Evolutionary conservation across 1,140 invertebrate species (phyloP).

Genomic region (Galendromus occidentalis): DNA sequence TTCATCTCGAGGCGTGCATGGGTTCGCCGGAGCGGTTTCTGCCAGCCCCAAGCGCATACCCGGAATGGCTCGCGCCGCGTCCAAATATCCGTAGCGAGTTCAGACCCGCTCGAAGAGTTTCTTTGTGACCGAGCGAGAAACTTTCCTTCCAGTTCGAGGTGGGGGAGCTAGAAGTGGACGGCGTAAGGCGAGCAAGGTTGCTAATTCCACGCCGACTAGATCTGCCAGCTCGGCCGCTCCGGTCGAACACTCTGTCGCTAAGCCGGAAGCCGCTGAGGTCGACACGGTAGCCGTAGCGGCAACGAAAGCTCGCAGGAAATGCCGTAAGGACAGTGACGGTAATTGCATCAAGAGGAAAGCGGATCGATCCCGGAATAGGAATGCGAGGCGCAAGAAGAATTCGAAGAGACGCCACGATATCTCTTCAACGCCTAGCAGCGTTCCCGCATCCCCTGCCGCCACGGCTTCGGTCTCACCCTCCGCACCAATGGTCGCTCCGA

Average conservation of each 20-base stretch:
- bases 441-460: no score
- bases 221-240: background rate
- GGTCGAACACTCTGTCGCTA: background rate
- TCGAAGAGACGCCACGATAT: no score
- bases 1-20: no score
- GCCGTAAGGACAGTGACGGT: background rate
- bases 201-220: background rate
- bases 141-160: background rate
- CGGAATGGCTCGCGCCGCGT: background rate
- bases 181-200: background rate
- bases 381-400: no score
- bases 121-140: background rate
- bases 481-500: no score
- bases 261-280: background rate
- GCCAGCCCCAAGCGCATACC: no score
- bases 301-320: slow-evolving; percentile 6
- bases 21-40: no score
- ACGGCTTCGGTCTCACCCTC: no score
- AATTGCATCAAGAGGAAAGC: background rate
- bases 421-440: no score
- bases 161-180: background rate
- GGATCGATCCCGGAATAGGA: no score
- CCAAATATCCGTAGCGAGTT: background rate
- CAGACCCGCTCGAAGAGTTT: background rate
- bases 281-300: background rate